Evolutionary conservation across 2,888 invertebrate genomes (phyloP), one percentile per base, ranked within the genome.

Genomic region (Belgica antarctica): DNA sequence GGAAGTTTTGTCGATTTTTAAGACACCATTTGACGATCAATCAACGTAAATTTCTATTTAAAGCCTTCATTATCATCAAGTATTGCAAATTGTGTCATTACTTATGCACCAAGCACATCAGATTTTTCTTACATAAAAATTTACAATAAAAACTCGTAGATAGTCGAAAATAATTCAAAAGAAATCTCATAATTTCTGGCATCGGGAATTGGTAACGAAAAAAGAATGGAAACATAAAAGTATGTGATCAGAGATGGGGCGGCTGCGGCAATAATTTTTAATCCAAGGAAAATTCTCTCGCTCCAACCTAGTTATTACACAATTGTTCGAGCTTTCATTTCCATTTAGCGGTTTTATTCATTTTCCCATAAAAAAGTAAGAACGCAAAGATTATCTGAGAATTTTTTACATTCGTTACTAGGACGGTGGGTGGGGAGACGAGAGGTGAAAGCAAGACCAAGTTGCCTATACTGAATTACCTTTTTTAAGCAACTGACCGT

Each of bases 311-410:
- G 25, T 59, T 59, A 59, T 59, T 59, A 59, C 25, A 59, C 59
- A 59, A 59, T 59, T 59, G 59, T 59, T 59, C 4, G 27, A 59
- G 27, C 27, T 59, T 59, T 59, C 22, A 19, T 25, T 59, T 59
- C 59, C 24, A 59, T 59, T 59, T 59, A 59, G 59, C 59, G 59
- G 59, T 25, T 59, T 52, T 52, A 52, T 52, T 52, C 52, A 52
- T 52, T 52, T 22, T 12, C 25, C 25, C 41, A 41, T 41, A 41
- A 59, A 24, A 59, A 27, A 59, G 17, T 15, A 12, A 31, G 22
- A 59, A 19, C 25, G 24, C 19, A 27, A 59, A 59, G 59, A 59
- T 59, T 59, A 59, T 59, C 59, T 59, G 59, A 4, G n/a, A n/a
- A n/a, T 24, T 24, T 59, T 27, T 59, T 27, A 59, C 59, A 52